Base-by-base conservation (phyloP, 2,888 invertebrate genomes). In the Mamestra brassicae region DNA sequence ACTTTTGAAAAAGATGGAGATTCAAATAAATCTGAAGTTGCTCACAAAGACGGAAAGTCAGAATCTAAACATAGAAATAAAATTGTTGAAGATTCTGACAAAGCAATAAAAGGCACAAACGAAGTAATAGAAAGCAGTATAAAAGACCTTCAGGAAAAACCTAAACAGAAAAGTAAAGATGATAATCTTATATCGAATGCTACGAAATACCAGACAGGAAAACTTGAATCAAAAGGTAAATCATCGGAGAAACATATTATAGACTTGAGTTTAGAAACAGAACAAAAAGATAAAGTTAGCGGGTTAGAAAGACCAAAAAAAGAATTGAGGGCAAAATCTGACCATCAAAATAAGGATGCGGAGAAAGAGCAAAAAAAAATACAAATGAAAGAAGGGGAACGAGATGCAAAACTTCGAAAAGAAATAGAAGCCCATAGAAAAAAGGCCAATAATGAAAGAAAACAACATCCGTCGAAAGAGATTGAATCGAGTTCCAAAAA, bases 301-400 rank as follows among this genome's bases (percentile, higher is more conserved):
- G 34, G 58, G 36, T 11, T 10, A 42, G 54, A 62, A n/a, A 38
- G 42, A 17, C 2, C 10, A n/a, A 26, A 68, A 52, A 68, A 60
- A 17, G 57, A 47, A 7, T 17, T 70, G 4, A 72, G 78, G 55
- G 17, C 45, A 75, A 69, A 36, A 78, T 45, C 15, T 42, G 54
- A 80, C 73, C 64, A 63, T 58, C 64, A 47, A 70, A 47, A 26
- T 38, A 61, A 68, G 36, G 17, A 2, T 38, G n/a, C 0, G 15
- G 38, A 61, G 5, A 61, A 54, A 61, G 36, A 55, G 36, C 26
- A 26, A 26, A 26, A 61, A 63, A 17, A 47, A 2, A 15, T 2
- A 38, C 65, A 61, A 74, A 34, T 2, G 7, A 13, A 38, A 17
- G 55, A 68, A 42, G 36, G 63, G 13, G 47, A 26, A 57, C 57